A percentile compares a stretch with the other conserved stretches of the same genome.
phyloP scores from a whole-genome alignment of 2,797 vertebrate genomes.

The Miichthys miiuy region DNA sequence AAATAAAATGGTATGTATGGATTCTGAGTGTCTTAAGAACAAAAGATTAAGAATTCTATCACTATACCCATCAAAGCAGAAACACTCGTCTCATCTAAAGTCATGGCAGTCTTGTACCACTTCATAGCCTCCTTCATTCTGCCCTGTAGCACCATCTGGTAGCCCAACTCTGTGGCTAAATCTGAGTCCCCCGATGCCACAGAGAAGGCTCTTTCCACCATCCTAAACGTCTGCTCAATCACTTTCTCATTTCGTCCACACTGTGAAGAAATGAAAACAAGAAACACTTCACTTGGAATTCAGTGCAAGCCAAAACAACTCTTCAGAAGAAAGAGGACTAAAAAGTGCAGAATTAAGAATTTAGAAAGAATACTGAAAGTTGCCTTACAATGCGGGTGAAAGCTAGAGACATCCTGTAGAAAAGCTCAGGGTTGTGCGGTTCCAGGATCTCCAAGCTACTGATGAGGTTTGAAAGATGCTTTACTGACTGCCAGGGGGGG shows the following conservation, averaged over 20 bases:
- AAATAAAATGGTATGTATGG: not conserved
- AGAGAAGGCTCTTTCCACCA: slow-evolving; percentile 91
- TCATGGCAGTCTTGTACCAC: slow-evolving; percentile 94
- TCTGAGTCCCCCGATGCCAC: slow-evolving; percentile 87
- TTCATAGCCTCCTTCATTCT: slow-evolving; percentile 91
- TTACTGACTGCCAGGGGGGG: slow-evolving; percentile 84
- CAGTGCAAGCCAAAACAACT: not conserved
- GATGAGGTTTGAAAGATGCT: slow-evolving; percentile 88
- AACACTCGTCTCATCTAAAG: slow-evolving; percentile 91
- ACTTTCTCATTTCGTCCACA: slow-evolving; percentile 93
- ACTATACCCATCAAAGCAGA: slow-evolving; percentile 89
- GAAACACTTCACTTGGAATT: not conserved
- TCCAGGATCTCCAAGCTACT: slow-evolving; percentile 89
- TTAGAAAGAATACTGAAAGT: slow-evolving; percentile 8
- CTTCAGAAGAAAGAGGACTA: not conserved
- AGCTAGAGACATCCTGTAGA: slow-evolving; percentile 91
- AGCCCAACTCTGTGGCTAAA: slow-evolving; percentile 94
- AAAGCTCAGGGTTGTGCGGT: slow-evolving; percentile 90
- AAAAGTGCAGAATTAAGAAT: not conserved
- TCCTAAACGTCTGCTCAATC: slow-evolving; percentile 90
- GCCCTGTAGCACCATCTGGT: slow-evolving; percentile 93
- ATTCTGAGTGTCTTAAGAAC: not conserved
- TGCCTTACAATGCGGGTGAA: slow-evolving; percentile 93
- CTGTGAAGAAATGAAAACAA: slow-evolving; percentile 71
- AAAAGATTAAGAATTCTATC: not conserved